phyloP scores from a whole-genome alignment of 2,888 invertebrate genomes.

The Acrocyrtus sp. region DNA sequence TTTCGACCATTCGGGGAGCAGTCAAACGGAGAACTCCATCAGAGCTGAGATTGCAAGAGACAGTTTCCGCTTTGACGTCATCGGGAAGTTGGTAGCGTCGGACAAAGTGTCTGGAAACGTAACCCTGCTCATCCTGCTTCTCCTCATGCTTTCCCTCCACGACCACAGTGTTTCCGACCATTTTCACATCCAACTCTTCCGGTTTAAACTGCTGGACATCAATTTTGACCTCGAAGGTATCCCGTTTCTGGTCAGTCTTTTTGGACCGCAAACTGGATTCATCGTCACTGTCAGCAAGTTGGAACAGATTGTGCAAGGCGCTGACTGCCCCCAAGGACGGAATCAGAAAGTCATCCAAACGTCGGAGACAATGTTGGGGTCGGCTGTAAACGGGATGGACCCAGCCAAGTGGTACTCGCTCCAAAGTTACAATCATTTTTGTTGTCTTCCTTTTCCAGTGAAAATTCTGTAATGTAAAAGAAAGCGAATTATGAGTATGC shows the following conservation, averaged over 20 bases:
- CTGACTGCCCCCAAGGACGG: slow-evolving; percentile 13
- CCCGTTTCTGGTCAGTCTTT: neutral
- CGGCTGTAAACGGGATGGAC: slow-evolving; percentile 16
- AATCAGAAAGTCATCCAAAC: slow-evolving; percentile 6
- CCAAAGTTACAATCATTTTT: slow-evolving; percentile 18
- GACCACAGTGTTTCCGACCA: slow-evolving; percentile 75
- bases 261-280: neutral
- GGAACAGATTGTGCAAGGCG: slow-evolving; percentile 5
- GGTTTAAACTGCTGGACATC: slow-evolving; percentile 82
- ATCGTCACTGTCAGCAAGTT: slow-evolving; percentile 1
- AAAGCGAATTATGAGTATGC: neutral
- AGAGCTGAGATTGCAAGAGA: slow-evolving; percentile 71
- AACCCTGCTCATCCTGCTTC: slow-evolving; percentile 84
- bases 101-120: slow-evolving; percentile 79
- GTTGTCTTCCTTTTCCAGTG: neutral
- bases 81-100: slow-evolving; percentile 80
- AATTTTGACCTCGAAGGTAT: slow-evolving; percentile 72
- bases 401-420: slow-evolving; percentile 22
- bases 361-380: neutral
- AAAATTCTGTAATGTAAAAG: neutral
- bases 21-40: slow-evolving; percentile 44
- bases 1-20: slow-evolving; percentile 35
- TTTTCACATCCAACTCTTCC: slow-evolving; percentile 80
- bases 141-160: slow-evolving; percentile 85
- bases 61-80: slow-evolving; percentile 78